Conservation (phyloP, 2,888 invertebrate genomes). For the Cryptocheilus praepositus region DNA sequence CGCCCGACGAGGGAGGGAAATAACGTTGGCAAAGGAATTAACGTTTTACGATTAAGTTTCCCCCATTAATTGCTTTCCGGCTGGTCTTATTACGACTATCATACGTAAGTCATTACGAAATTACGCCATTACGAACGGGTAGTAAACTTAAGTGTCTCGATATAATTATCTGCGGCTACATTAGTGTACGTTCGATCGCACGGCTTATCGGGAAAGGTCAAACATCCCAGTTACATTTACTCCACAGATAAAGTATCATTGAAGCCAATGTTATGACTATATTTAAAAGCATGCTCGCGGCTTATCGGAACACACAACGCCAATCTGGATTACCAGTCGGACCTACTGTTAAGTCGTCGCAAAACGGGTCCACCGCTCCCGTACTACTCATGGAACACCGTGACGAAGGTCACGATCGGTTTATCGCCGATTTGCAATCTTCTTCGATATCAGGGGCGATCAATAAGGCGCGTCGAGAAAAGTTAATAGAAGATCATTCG, state of each 20-base stretch:
- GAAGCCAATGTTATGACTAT: slow-evolving; percentile 68
- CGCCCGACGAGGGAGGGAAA: not conserved
- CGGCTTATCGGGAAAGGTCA: slow-evolving; percentile 72
- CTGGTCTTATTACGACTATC: slow-evolving; percentile 28
- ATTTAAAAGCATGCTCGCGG: slow-evolving; percentile 61
- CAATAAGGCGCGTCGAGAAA: not conserved
- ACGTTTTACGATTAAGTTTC: slow-evolving; percentile 7
- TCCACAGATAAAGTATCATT: slow-evolving; percentile 68
- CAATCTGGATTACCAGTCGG: slow-evolving; percentile 47
- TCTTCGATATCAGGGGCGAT: slow-evolving; percentile 5
- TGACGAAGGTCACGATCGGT: too few species aligned
- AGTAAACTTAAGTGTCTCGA: slow-evolving; percentile 54
- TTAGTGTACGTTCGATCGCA: slow-evolving; percentile 49
- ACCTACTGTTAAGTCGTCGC: too few species aligned
- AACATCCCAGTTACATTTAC: slow-evolving; percentile 70
- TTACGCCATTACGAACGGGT: slow-evolving; percentile 56
- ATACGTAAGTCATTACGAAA: slow-evolving; percentile 55
- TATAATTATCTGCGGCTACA: slow-evolving; percentile 52
- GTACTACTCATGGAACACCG: too few species aligned
- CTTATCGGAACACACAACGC: slow-evolving; percentile 48
- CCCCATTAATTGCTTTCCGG: slow-evolving; percentile 38
- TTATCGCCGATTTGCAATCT: too few species aligned
- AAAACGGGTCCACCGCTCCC: too few species aligned
- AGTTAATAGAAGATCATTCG: slow-evolving; percentile 7
- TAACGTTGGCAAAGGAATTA: not conserved